Base-by-base conservation (phyloP, 1,140 invertebrate species). In the Hydropsyche tenuis region DNA sequence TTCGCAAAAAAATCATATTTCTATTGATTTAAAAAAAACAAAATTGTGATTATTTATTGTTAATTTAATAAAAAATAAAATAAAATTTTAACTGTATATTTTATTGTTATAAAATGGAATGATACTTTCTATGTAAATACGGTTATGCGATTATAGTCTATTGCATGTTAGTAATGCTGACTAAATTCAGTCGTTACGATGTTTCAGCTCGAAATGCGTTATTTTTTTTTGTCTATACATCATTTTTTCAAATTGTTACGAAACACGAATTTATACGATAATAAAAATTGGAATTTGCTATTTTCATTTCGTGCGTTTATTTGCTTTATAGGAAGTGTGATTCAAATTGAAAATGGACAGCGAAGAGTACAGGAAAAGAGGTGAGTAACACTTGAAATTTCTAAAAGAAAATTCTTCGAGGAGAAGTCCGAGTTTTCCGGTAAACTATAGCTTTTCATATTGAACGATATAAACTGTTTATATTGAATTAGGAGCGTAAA, bases 291-390 rank as follows among this genome's bases (percentile, higher is more conserved):
- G 9, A 37, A 9, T n/a, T n/a, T n/a, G n/a, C n/a, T 9, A 37
- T 37, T 37, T 9, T 4, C 30, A 37, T 37, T 9, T 9, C 9
- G 9, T 37, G 3, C 3, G 3, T 4, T 37, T 37, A 4, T 37
- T 4, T 37, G 9, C 9, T 37, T 37, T 37, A 37, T 37, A 37
- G 56, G 25, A 60, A 60, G 22, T 7, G n/a, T n/a, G n/a, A n/a
- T n/a, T n/a, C n/a, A n/a, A n/a, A n/a, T n/a, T n/a, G 6, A 68
- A 56, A 1, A 70, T 70, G 68, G 45, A 70, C 30, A 70, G 68
- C 37, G 48, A 70, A 14, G 68, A 70, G 30, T 70, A 70, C 43
- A 53, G 68, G 23, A 70, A 9, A 14, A 53, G 68, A 53, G 68
- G 68, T 70, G 18, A 37, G 48, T 56, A 16, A n/a, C 5, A 5